Evolutionary conservation across 2,113 vertebrate genomes (phyloP), one percentile per base, ranked within the genome.

Genomic region (Elephas maximus): DNA sequence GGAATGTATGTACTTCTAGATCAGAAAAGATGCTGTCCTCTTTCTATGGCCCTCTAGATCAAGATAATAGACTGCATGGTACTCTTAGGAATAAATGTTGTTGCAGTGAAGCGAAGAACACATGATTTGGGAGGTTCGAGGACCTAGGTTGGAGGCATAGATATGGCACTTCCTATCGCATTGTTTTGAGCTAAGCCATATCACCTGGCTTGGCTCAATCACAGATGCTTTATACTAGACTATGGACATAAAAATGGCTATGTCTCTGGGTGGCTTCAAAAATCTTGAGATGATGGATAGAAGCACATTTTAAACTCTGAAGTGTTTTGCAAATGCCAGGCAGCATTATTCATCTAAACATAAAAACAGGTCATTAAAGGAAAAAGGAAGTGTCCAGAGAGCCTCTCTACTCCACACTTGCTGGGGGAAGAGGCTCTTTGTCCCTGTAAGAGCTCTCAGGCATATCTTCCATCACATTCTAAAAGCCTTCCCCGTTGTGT

Each of bases 371-470:
- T 69, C 60, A 92, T 92, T 94, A 90, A 94, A 96, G 93, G 87
- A 30, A 81, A 94, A 92, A 92, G 21, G 33, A 41, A 67, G 71
- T 63, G 60, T 62, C 44, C 62, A 7, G 69, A 3, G 23, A 78
- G n/a, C 74, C 62, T 71, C 73, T 80, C 82, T 62, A 44, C 53
- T 51, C 37, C 73, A 24, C 71, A 30, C 77, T 37, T 37, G 67
- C 76, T 95, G 57, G 45, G 82, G 86, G 96, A 88, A 96, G 65
- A 81, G 82, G 63, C 65, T 86, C 88, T 95, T 97, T 97, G 97
- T 97, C 86, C 57, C 95, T 98, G 97, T 96, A 97, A 98, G 94
- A 96, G 91, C 86, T 91, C 96, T 95, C 77, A 80, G 88, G 71
- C 91, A 62, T 71, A 51, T 97, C 90, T 97, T 79, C 73, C 88